A percentile compares a stretch with the other conserved stretches of the same genome.
Evolutionary conservation across 2,888 invertebrate genomes (phyloP).

Genomic region (Cistogaster globosa): DNA sequence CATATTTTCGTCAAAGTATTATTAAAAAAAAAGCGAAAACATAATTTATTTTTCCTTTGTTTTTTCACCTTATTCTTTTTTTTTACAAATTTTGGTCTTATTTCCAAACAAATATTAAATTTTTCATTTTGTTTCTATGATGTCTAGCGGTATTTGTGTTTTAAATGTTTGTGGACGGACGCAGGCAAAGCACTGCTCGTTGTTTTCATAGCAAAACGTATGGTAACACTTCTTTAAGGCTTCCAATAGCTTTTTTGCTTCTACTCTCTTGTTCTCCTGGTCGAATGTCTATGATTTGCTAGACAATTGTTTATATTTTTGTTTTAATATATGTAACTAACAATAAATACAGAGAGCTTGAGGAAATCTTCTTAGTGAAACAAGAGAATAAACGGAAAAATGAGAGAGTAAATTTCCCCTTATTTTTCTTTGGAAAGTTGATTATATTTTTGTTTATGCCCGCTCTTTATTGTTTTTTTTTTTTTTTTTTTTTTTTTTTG

Average conservation of each 20-base stretch:
- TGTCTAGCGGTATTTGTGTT: slow-evolving; percentile 49
- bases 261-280: slow-evolving; percentile 6
- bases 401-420: slow-evolving; percentile 45
- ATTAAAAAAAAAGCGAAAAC: no score
- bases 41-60: no score
- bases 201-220: slow-evolving; percentile 53
- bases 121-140: background rate
- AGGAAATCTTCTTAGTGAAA: slow-evolving; percentile 1
- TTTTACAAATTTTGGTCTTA: slow-evolving; percentile 21
- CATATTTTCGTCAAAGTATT: no score
- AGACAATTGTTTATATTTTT: slow-evolving; percentile 23
- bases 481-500: slow-evolving; percentile 3
- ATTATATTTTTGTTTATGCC: no score
- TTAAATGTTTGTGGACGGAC: slow-evolving; percentile 67
- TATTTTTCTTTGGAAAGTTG: background rate
- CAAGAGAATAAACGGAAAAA: slow-evolving; percentile 2
- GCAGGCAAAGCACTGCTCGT: slow-evolving; percentile 69
- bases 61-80: background rate
- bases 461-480: no score
- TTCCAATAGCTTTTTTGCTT: background rate
- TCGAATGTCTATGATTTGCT: slow-evolving; percentile 39
- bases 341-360: slow-evolving; percentile 7
- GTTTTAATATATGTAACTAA: slow-evolving; percentile 7
- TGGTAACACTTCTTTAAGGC: slow-evolving; percentile 49
- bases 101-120: slow-evolving; percentile 1